These are phyloP conservation scores for Neuroterus valhalla DNA, from an alignment of 1,140 invertebrate genomes.

Conservation along the genomic window DNA sequence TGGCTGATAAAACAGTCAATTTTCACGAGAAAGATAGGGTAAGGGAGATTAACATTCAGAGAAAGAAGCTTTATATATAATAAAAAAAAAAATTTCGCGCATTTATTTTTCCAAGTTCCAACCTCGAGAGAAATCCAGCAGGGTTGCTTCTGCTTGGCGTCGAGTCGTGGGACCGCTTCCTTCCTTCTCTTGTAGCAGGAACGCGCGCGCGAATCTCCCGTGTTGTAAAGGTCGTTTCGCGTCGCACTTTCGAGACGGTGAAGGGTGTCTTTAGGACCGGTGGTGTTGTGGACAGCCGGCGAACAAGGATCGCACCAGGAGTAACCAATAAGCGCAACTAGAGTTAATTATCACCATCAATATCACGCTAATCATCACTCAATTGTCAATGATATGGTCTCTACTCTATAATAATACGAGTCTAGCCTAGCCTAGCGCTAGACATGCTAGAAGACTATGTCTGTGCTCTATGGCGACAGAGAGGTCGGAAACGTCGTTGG, in stretches of 20 bases:
- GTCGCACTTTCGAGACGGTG: conserved; percentile 10
- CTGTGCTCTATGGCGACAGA: conserved; percentile 20
- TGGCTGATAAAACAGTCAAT: background rate
- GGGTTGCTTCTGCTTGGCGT: background rate
- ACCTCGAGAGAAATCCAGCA: conserved; percentile 9
- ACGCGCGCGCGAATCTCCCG: conserved; percentile 11
- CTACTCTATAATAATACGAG: too few species aligned
- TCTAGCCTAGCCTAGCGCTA: background rate
- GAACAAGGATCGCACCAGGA: background rate
- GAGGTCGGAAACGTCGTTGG: too few species aligned
- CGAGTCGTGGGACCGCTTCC: background rate
- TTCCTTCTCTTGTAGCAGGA: conserved; percentile 17
- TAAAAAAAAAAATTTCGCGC: background rate
- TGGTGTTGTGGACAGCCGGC: conserved; percentile 16
- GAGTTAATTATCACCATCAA: conserved; percentile 2
- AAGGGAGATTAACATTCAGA: too few species aligned
- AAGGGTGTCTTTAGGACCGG: background rate
- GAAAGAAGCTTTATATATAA: too few species aligned
- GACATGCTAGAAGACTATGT: too few species aligned
- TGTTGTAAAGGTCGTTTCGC: conserved; percentile 24
- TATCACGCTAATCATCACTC: background rate
- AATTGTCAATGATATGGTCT: background rate
- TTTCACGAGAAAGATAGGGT: background rate
- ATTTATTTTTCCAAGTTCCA: background rate
- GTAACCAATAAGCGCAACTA: background rate